Percentiles rank a stretch among this genome's conserved stretches.
Evolutionary conservation across 2,797 vertebrate genomes (phyloP).

Genomic region (Falco concolor): DNA sequence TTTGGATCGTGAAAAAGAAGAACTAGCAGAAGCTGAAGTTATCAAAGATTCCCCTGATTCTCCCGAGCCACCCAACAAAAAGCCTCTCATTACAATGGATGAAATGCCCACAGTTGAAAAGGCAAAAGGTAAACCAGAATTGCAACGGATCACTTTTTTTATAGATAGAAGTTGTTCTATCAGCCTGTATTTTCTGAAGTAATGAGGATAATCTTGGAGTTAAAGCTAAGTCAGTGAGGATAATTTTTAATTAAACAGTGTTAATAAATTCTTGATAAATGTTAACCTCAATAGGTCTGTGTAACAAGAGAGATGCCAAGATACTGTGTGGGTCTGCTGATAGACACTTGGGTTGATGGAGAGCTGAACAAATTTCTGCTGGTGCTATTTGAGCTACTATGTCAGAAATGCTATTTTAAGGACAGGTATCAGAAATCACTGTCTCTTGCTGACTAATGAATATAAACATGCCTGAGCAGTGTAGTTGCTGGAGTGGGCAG

Average conservation of each 20-base stretch:
- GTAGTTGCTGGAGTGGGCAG: not conserved
- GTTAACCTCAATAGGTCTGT: not conserved
- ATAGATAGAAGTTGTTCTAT: not conserved
- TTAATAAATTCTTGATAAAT: not conserved
- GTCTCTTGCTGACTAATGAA: not conserved
- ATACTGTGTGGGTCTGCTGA: not conserved
- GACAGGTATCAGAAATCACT: not conserved
- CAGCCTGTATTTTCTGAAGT: not conserved
- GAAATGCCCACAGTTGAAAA: conserved; percentile 86
- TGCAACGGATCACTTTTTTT: not conserved
- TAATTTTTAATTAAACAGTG: not conserved
- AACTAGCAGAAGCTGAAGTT: conserved; percentile 86
- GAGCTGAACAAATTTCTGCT: not conserved
- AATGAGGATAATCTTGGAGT: not conserved
- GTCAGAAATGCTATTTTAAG: not conserved
- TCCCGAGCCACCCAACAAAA: conserved; percentile 95
- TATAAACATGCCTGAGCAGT: not conserved
- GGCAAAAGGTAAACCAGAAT: conserved; percentile 84
- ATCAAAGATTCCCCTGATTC: conserved; percentile 99
- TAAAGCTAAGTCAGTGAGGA: not conserved
- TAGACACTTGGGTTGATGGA: not conserved
- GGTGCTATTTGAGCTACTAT: not conserved
- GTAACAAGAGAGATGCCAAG: not conserved
- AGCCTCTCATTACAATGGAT: conserved; percentile 86
- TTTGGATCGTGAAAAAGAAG: conserved; percentile 89